phyloP scores from a whole-genome alignment of 2,888 invertebrate species.

The Nomada lathburiana region DNA sequence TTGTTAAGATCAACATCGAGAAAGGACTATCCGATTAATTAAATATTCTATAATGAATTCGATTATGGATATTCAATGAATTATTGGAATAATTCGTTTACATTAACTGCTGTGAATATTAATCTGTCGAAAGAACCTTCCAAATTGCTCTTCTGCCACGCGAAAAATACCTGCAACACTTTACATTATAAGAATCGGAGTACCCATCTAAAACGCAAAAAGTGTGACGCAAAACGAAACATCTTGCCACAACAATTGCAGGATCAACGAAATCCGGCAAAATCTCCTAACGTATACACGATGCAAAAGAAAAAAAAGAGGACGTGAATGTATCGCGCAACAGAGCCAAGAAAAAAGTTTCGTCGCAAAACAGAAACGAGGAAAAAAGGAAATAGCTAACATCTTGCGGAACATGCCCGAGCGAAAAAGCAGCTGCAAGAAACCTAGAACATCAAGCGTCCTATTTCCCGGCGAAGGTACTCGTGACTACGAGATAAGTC shows the following conservation, averaged over 20 bases:
- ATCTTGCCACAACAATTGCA: not conserved
- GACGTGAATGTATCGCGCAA: not conserved
- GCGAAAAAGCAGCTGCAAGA: not conserved
- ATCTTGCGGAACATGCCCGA: slow-evolving; percentile 11
- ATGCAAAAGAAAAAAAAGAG: not conserved
- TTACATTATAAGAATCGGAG: not conserved
- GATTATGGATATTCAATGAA: not conserved
- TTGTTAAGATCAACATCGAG: too few species aligned
- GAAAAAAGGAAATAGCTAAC: slow-evolving; percentile 13
- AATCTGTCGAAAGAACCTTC: too few species aligned
- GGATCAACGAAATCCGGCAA: not conserved
- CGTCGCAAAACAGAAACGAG: not conserved
- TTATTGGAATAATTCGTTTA: not conserved
- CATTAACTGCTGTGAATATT: too few species aligned
- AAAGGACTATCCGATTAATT: too few species aligned
- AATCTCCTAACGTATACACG: not conserved
- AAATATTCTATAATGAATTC: too few species aligned
- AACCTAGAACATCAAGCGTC: not conserved
- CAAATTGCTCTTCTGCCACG: too few species aligned
- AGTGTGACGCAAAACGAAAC: not conserved
- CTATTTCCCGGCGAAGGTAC: slow-evolving; percentile 5
- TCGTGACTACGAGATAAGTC: not conserved
- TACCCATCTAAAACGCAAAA: not conserved
- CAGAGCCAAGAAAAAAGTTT: slow-evolving; percentile 4
- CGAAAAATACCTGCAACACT: too few species aligned